Evolutionary conservation across 1,140 invertebrate genomes (phyloP), one percentile per base, ranked within the genome.

Genomic region (Spodoptera frugiperda): DNA sequence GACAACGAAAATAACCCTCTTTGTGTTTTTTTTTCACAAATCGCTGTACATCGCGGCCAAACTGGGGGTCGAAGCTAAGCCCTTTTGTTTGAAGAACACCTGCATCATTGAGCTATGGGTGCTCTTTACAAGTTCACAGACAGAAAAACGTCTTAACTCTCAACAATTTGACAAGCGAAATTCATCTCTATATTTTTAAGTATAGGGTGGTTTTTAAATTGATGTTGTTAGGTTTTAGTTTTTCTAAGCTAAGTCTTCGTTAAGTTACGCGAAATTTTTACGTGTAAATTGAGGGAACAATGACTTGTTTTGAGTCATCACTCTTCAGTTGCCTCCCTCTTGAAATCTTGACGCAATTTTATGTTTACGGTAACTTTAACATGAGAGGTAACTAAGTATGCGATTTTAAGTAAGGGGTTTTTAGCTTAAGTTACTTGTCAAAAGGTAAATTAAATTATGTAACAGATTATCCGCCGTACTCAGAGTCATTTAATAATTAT

Each of bases 31-130:
- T 88, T 89, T 87, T 71, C 78, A 78, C 86, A 88, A 90, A 91
- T 90, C 85, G 84, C 83, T 85, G 71, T 87, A 84, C 84, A 84
- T 82, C 77, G 80, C 76, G 78, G 21, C 57, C 55, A 63, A 75
- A 80, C 87, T 79, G 85, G 89, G 89, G 88, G 87, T 89, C 88
- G 87, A 91, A 91, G 83, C 85, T 86, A 82, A 88, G 85, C 86
- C 85, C 91, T 90, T 91, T 93, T 91, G 90, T 93, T 86, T 78
- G 59, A 51, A 67, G 83, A 81, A 91, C 91, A 93, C 91, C 91
- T 93, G 91, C 89, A 84, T 83, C 78, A 84, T 89, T 86, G 86
- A 90, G 83, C 84, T 78, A 77, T 89, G 89, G 90, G 90, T 91
- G 90, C 90, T 87, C 83, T 89, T 89, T 85, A 82, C 75, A 53